phyloP scores from a whole-genome alignment of 2,113 vertebrate species.

The Oryzias curvinotus region DNA sequence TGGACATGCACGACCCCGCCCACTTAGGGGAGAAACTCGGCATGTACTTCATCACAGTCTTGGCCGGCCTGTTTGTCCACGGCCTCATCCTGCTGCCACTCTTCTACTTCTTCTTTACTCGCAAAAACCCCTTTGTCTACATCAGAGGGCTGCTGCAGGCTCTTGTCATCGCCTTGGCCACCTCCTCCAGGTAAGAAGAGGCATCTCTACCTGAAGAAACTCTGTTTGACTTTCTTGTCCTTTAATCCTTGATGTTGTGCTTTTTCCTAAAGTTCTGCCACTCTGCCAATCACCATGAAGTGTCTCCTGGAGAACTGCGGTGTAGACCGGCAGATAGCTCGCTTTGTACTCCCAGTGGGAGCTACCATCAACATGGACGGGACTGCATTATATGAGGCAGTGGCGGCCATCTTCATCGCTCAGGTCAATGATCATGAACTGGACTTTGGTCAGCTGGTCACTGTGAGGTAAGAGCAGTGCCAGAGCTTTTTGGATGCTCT shows the following conservation, averaged over 20 bases:
- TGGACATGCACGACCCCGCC: slow-evolving; percentile 86
- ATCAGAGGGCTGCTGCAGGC: slow-evolving; percentile 86
- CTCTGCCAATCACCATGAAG: slow-evolving; percentile 89
- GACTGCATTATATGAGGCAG: slow-evolving; percentile 86
- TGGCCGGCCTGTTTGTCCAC: slow-evolving; percentile 82
- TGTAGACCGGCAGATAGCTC: slow-evolving; percentile 84
- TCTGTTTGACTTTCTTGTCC: background rate
- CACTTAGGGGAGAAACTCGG: slow-evolving; percentile 84
- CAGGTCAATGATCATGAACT: slow-evolving; percentile 89
- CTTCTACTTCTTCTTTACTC: slow-evolving; percentile 82
- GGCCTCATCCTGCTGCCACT: slow-evolving; percentile 81
- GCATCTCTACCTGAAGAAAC: background rate
- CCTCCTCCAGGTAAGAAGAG: slow-evolving; percentile 62
- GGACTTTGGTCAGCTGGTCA: slow-evolving; percentile 88
- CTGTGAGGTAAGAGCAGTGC: slow-evolving; percentile 78
- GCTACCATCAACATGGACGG: slow-evolving; percentile 92
- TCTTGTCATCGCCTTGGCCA: slow-evolving; percentile 83
- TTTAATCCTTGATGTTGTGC: background rate
- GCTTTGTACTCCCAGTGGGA: slow-evolving; percentile 86
- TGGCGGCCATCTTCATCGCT: slow-evolving; percentile 88
- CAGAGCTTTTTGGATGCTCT: background rate
- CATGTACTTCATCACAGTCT: slow-evolving; percentile 84
- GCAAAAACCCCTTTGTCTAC: slow-evolving; percentile 84
- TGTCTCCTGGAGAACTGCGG: slow-evolving; percentile 89
- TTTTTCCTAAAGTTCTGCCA: slow-evolving; percentile 81